Evolutionary conservation across 2,888 invertebrate species (phyloP).

Genomic region (Andrena trimmerana): DNA sequence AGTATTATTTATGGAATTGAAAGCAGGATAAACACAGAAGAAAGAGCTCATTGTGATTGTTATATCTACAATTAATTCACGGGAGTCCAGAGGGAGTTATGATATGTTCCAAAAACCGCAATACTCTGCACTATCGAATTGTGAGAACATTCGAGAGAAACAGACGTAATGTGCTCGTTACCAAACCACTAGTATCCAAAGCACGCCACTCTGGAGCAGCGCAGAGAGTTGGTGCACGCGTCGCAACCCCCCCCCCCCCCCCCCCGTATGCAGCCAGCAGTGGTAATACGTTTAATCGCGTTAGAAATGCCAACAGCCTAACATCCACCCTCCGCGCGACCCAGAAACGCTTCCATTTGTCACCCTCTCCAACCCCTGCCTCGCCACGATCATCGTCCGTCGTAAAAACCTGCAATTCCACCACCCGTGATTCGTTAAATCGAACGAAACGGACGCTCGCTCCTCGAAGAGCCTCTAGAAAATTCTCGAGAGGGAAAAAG

Average conservation of each 20-base stretch:
- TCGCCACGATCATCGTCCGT: not conserved
- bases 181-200: not conserved
- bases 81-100: not conserved
- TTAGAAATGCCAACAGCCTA: slow-evolving; percentile 46
- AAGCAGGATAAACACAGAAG: no score
- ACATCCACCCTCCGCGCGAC: slow-evolving; percentile 37
- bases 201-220: slow-evolving; percentile 12
- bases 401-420: slow-evolving; percentile 5
- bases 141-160: not conserved
- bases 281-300: slow-evolving; percentile 51
- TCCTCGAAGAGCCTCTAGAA: not conserved
- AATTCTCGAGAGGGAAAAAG: not conserved
- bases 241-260: slow-evolving; percentile 28
- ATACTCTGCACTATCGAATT: not conserved
- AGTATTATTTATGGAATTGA: no score
- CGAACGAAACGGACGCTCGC: not conserved
- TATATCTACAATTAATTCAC: no score
- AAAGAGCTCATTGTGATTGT: no score
- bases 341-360: slow-evolving; percentile 52
- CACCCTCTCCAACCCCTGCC: slow-evolving; percentile 17
- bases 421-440: slow-evolving; percentile 1
- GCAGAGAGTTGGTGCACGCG: not conserved
- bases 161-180: not conserved
- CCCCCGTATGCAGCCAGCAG: slow-evolving; percentile 34
- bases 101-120: not conserved